Conservation (phyloP, 2,797 vertebrate genomes). For the Ceryle rudis region DNA sequence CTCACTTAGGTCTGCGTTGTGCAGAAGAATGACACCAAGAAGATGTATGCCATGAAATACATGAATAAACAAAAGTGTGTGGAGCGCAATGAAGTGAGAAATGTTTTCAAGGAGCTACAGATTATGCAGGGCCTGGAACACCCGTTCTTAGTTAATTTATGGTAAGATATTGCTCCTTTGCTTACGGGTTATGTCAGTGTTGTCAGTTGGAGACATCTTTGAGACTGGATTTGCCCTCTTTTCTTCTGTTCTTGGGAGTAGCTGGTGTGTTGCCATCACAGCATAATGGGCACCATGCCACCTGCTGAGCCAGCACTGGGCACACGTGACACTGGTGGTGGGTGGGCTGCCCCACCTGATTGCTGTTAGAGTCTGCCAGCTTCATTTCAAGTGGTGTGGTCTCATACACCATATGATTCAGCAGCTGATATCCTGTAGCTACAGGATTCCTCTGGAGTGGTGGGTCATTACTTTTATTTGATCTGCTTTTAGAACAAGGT, state of each 20-base stretch:
- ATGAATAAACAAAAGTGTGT: constrained; percentile 98
- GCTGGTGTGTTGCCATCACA: not conserved
- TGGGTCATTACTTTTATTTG: not conserved
- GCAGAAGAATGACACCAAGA: constrained; percentile 97
- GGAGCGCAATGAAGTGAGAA: constrained; percentile 95
- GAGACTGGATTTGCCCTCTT: not conserved
- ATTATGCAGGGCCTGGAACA: constrained; percentile 98
- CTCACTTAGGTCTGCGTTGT: constrained; percentile 93
- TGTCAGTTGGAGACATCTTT: not conserved
- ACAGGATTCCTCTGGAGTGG: not conserved
- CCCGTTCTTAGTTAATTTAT: constrained; percentile 96
- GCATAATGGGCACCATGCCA: fast-evolving
- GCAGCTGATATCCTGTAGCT: not conserved
- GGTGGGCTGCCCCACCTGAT: not conserved
- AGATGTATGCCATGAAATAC: constrained; percentile 99
- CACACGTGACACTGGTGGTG: too few relatives aligned
- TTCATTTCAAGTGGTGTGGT: not conserved
- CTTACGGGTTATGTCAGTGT: fast-evolving
- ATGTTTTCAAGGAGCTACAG: constrained; percentile 97
- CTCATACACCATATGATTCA: not conserved
- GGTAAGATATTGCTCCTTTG: constrained; percentile 80
- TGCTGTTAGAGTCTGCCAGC: not conserved
- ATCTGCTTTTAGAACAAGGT: not conserved
- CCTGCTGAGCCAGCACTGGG: not conserved
- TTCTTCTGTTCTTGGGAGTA: not conserved